Conservation (phyloP, 2,888 invertebrate species). For the Dynastes hyllus region DNA sequence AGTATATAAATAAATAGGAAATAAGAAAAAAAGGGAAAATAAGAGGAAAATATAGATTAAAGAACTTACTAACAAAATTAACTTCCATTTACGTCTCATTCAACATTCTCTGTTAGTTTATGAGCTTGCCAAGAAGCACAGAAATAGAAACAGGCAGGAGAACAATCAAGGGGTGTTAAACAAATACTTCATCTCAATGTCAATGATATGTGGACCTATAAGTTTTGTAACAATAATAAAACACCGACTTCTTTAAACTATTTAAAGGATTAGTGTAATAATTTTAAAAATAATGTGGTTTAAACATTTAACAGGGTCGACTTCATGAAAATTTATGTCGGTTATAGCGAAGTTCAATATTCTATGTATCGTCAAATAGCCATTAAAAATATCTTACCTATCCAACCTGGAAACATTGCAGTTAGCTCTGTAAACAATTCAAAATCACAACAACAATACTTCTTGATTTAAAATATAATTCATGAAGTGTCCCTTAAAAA, state of each 20-base stretch:
- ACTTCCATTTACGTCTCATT: not conserved
- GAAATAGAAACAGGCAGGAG: constrained; percentile 34
- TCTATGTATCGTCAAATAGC: not conserved
- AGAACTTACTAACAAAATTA: constrained; percentile 3
- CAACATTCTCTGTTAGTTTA: constrained; percentile 22
- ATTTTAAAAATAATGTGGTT: not conserved
- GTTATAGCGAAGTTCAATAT: no score
- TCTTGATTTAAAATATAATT: not conserved
- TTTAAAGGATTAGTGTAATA: constrained; percentile 13
- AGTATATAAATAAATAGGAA: not conserved
- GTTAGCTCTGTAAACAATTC: no score
- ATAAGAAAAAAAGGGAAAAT: not conserved
- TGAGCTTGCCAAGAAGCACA: constrained; percentile 21
- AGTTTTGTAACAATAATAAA: constrained; percentile 23
- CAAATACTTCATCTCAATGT: constrained; percentile 58
- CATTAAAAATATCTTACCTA: not conserved
- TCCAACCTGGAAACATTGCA: not conserved
- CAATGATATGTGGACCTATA: constrained; percentile 66
- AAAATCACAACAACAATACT: no score
- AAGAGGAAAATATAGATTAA: constrained; percentile 3
- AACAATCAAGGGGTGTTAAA: constrained; percentile 41
- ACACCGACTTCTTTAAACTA: not conserved
- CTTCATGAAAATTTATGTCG: not conserved
- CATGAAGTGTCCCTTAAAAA: constrained; percentile 17
- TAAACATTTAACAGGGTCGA: not conserved